Percentiles rank a stretch among this genome's conserved stretches.
phyloP scores from a whole-genome alignment of 2,888 invertebrate species.

The Globia sparganii region DNA sequence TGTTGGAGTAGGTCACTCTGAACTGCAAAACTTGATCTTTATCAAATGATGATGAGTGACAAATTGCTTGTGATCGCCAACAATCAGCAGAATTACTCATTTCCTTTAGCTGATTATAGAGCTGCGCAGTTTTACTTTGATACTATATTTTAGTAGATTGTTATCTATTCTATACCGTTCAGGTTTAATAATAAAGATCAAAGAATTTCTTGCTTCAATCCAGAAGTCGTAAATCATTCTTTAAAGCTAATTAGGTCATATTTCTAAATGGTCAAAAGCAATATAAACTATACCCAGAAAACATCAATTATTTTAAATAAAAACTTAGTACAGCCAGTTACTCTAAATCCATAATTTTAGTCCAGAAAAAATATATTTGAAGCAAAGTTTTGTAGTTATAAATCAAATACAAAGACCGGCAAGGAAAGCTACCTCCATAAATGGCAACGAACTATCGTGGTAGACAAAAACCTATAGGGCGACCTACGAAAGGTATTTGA shows the following conservation, averaged over 20 bases:
- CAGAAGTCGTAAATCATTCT: constrained; percentile 21
- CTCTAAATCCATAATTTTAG: constrained; percentile 56
- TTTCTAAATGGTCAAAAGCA: constrained; percentile 31
- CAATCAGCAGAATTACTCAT: constrained; percentile 32
- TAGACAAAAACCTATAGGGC: constrained; percentile 66
- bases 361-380: constrained; percentile 40
- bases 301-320: constrained; percentile 39
- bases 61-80: constrained; percentile 31
- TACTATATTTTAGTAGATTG: background rate
- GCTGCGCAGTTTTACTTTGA: constrained; percentile 2
- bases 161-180: background rate
- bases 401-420: constrained; percentile 74
- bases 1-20: constrained; percentile 13
- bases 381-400: constrained; percentile 64
- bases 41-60: constrained; percentile 30
- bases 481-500: constrained; percentile 44
- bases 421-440: constrained; percentile 79
- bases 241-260: constrained; percentile 30
- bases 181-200: constrained; percentile 7
- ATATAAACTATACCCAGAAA: constrained; percentile 39
- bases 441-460: constrained; percentile 70
- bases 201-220: background rate
- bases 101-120: constrained; percentile 38
- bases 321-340: constrained; percentile 32
- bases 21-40: constrained; percentile 27